A percentile compares a stretch with the other conserved stretches of the same genome.
Evolutionary conservation across 2,888 invertebrate species (phyloP).

Genomic region (Neoaliturus tenellus): DNA sequence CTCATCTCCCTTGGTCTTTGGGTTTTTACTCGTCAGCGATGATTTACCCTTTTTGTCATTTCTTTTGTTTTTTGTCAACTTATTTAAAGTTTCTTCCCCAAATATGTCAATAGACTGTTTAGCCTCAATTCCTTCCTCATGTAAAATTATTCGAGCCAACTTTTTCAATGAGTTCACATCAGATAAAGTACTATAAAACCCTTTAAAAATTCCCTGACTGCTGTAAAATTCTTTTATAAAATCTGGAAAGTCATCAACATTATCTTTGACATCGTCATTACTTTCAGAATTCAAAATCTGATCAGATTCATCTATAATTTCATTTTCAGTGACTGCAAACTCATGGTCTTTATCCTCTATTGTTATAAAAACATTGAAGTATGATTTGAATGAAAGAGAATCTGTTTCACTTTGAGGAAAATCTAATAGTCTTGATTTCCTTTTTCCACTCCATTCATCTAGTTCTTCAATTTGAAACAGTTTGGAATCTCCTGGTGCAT

Average conservation of each 20-base stretch:
- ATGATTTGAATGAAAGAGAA: not conserved
- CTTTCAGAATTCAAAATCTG: not conserved
- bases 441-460: not conserved
- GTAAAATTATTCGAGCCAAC: not conserved
- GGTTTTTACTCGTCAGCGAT: not conserved
- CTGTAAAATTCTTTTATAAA: not conserved
- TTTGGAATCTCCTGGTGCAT: not conserved
- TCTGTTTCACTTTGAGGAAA: not conserved
- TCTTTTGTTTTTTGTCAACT: conserved; percentile 12
- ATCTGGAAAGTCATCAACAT: not conserved
- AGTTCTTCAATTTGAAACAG: not conserved
- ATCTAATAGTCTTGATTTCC: not conserved
- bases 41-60: not conserved
- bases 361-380: not conserved
- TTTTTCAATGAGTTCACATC: not conserved
- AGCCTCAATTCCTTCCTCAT: not conserved
- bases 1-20: not conserved
- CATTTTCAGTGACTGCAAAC: not conserved
- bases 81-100: conserved; percentile 32
- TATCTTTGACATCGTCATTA: not conserved
- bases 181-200: not conserved
- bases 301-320: not conserved
- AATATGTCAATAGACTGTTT: not conserved
- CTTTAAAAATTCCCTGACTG: not conserved
- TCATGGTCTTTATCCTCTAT: not conserved